Conservation (phyloP, 1,140 invertebrate genomes). For the Drosophila nannoptera region DNA sequence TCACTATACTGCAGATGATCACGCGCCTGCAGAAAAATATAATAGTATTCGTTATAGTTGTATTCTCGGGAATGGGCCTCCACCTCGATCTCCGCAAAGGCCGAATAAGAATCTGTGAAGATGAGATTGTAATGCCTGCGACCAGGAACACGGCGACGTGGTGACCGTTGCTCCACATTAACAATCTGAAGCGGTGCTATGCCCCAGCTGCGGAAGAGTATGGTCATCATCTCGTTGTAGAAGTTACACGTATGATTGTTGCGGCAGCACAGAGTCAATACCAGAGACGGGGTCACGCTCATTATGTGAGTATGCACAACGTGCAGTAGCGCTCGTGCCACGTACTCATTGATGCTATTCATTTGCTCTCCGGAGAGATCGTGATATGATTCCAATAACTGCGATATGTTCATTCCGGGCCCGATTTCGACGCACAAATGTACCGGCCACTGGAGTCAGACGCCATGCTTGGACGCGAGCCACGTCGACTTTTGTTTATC, state of each 20-base stretch:
- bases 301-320: slow-evolving; percentile 64
- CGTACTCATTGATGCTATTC: slow-evolving; percentile 60
- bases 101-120: slow-evolving; percentile 64
- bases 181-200: slow-evolving; percentile 60
- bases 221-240: slow-evolving; percentile 67
- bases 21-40: slow-evolving; percentile 66
- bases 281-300: slow-evolving; percentile 52
- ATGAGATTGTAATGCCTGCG: slow-evolving; percentile 60
- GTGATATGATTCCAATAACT: slow-evolving; percentile 46
- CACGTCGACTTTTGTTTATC: slow-evolving; percentile 1
- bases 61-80: slow-evolving; percentile 48
- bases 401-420: slow-evolving; percentile 57
- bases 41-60: slow-evolving; percentile 69
- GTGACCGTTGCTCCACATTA: slow-evolving; percentile 32
- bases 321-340: slow-evolving; percentile 56
- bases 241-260: slow-evolving; percentile 62
- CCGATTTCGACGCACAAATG: slow-evolving; percentile 1
- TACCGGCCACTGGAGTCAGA: background rate
- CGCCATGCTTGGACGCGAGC: no score
- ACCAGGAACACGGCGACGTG: slow-evolving; percentile 26
- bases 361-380: slow-evolving; percentile 59
- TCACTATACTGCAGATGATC: slow-evolving; percentile 49
- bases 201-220: slow-evolving; percentile 61
- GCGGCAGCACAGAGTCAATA: slow-evolving; percentile 60
- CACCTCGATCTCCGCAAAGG: slow-evolving; percentile 62